Base-by-base conservation (phyloP, 2,113 vertebrate genomes). In the Pyxicephalus adspersus region DNA sequence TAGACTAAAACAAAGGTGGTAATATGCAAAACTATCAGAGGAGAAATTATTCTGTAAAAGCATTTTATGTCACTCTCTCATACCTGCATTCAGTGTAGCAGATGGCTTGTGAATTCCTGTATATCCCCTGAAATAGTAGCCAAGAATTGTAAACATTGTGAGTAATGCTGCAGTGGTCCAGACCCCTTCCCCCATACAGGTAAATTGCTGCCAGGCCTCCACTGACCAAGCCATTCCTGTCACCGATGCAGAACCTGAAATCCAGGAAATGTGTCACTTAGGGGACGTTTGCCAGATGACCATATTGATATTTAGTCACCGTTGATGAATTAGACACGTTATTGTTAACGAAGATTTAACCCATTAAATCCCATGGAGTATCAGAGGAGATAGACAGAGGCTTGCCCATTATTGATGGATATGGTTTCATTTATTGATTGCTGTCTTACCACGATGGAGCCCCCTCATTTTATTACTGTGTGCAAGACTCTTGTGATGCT, bases 241-340 rank as follows among this genome's bases (percentile, higher is more conserved):
- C 51, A 55, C 51, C n/a, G 68, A 72, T 55, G 68, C 51, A 29
- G 26, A 72, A 72, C 51, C 68, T 29, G 70, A 8, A 29, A 17
- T 73, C 50, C 70, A 73, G 28, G 54, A 73, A 73, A 73, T 73
- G 70, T 73, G 70, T 73, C 70, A 73, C 26, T 29, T 16, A 11
- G 5, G 11, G 70, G 26, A 73, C 11, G 29, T 57, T 22, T 73
- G 70, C 70, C 70, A 73, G 54, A 73, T 58, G 70, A 73, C 28
- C 28, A 73, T 31, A 58, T 55, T 65, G 29, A 65, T 65, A 18
- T 51, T 54, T 55, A 71, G 67, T 71, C 50, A 71, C 52, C 67
- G 25, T 52, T 54, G 52, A 54, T 25, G 52, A 50, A 68, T 25
- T 17, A 70, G 1, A 70, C 20, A 45, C 6, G 11, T 45, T 45